phyloP scores from a whole-genome alignment of 2,888 invertebrate species.

The Coleophora deauratella region DNA sequence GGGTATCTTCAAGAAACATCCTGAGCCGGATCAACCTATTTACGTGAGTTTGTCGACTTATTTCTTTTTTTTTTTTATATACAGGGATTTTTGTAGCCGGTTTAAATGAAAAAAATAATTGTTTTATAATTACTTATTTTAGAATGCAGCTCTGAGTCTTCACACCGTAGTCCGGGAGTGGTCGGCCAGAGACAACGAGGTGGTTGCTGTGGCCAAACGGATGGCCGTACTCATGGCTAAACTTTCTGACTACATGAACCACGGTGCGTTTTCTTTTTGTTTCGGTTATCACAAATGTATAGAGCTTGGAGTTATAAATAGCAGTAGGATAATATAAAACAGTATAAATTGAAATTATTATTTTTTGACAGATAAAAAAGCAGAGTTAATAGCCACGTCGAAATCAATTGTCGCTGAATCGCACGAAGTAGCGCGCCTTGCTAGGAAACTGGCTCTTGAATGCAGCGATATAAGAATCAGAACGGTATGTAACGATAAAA shows the following conservation, averaged over 20 bases:
- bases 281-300: too few relatives aligned
- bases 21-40: slow-evolving; percentile 95
- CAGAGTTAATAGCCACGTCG: slow-evolving; percentile 85
- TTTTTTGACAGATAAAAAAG: too few relatives aligned
- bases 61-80: too few relatives aligned
- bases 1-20: slow-evolving; percentile 86
- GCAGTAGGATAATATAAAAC: too few relatives aligned
- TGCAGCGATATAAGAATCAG: slow-evolving; percentile 98
- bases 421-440: slow-evolving; percentile 95
- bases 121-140: slow-evolving; percentile 3
- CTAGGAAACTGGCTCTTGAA: slow-evolving; percentile 95
- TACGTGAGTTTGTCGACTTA: slow-evolving; percentile 55
- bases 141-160: slow-evolving; percentile 96
- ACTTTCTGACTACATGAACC: slow-evolving; percentile 80
- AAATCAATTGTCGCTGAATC: slow-evolving; percentile 97
- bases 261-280: slow-evolving; percentile 30
- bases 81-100: too few relatives aligned
- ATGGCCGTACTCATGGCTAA: slow-evolving; percentile 98
- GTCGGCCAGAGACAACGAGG: slow-evolving; percentile 99
- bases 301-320: too few relatives aligned
- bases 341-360: too few relatives aligned
- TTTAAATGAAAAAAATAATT: too few relatives aligned
- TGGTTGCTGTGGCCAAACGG: slow-evolving; percentile 97
- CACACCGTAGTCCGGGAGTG: slow-evolving; percentile 98
- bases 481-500: slow-evolving; percentile 74